Evolutionary conservation across 2,888 invertebrate species (phyloP), one percentile per base, ranked within the genome.

Genomic region (Megaustenia siamemsis): DNA sequence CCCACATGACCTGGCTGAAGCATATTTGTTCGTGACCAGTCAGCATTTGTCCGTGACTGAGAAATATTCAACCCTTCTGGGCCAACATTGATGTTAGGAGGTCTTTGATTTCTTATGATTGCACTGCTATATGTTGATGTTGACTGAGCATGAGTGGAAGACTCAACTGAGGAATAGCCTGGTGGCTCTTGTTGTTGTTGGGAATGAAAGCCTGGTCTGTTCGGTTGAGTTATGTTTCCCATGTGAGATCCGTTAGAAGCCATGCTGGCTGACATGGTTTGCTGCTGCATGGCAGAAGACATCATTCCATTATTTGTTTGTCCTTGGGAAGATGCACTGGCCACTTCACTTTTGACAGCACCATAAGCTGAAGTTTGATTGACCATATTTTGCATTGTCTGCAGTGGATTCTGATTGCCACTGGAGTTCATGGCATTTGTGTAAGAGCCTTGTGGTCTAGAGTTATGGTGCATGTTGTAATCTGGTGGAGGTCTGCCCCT

Each of bases 401-500:
- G 92, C 86, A 93, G 86, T 2, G 93, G 93, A 77, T 92, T 93
- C 32, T 63, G 69, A 28, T 53, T 71, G 0, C 69, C 80, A 21
- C 5, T 68, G 28, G 80, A 1, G 82, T 89, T 88, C 83, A 89
- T 88, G 69, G 88, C 87, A 53, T 84, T 88, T 84, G 32, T 86
- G 81, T 71, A 82, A 18, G 84, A 86, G 15, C 79, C 82, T 8
- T 86, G 80, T 24, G 86, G 69, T 49, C 84, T 83, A 28, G 85
- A 63, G 21, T 78, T 86, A 28, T 84, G 89, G 80, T 90, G 90
- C 90, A 91, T 90, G 87, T 97, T 97, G 94, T 97, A 97, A 94
- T 97, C 97, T 1, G 97, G 97, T 68, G 97, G 97, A 38, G 97
- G 97, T 45, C 97, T 97, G 80, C 89, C 90, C 90, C 91, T 92